A percentile compares a stretch with the other conserved stretches of the same genome.
Conservation (phyloP, 2,113 vertebrate species). For the Poecilia latipinna region DNA sequence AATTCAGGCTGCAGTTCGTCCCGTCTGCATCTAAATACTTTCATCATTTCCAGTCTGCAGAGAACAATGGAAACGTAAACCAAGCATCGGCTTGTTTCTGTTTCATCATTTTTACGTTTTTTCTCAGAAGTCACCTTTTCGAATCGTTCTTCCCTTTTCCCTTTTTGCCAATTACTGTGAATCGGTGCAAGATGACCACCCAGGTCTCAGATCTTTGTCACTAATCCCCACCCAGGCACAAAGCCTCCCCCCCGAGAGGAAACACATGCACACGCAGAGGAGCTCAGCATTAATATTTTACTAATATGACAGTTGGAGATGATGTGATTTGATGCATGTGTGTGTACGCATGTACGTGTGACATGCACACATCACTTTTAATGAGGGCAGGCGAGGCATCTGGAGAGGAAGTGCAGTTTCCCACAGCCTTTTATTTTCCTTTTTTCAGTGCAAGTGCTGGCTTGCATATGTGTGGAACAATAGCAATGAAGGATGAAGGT, state of each 20-base stretch:
- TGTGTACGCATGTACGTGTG: constrained; percentile 31
- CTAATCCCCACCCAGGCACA: constrained; percentile 22
- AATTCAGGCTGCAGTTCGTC: too few species aligned
- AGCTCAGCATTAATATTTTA: constrained; percentile 72
- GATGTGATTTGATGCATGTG: constrained; percentile 59
- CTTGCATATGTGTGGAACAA: constrained; percentile 16
- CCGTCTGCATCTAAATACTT: too few species aligned
- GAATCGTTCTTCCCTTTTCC: background rate
- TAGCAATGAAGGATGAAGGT: background rate
- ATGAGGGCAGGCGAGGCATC: constrained; percentile 75
- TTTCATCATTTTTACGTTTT: background rate
- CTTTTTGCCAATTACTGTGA: constrained; percentile 51
- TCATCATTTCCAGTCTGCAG: background rate
- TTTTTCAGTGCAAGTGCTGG: constrained; percentile 36
- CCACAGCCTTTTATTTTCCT: constrained; percentile 56
- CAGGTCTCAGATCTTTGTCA: constrained; percentile 50
- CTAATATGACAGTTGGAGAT: constrained; percentile 72
- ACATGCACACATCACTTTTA: constrained; percentile 77
- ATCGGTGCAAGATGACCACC: constrained; percentile 60
- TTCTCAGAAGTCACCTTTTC: background rate
- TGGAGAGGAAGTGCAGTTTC: constrained; percentile 51
- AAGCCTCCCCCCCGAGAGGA: background rate
- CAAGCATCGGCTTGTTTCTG: background rate
- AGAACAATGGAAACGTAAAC: background rate
- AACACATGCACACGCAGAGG: constrained; percentile 44